These are phyloP conservation scores for Rhopilema esculentum DNA, from an alignment of 30 jellyfish, hydroid and myxozoan genomes.

Conservation along the genomic window DNA sequence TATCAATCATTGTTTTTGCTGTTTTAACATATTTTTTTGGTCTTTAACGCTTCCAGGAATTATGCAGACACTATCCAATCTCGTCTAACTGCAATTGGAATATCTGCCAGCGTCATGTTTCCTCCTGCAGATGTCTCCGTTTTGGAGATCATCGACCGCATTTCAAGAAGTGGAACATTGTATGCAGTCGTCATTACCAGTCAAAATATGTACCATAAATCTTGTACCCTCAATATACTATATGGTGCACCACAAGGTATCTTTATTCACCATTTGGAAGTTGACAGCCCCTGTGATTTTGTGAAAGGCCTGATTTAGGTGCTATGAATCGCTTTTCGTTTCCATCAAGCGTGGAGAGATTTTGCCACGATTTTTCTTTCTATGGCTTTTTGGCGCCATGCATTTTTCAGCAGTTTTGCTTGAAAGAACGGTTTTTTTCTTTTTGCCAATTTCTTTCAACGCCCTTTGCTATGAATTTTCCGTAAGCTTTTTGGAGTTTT, in stretches of 20 bases:
- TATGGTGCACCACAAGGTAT: slow-evolving; percentile 99
- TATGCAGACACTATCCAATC: slow-evolving; percentile 91
- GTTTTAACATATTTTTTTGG: too few relatives aligned
- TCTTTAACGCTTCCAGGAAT: slow-evolving; percentile 53
- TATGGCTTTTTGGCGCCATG: neutral
- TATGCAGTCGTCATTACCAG: slow-evolving; percentile 87
- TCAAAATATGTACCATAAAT: slow-evolving; percentile 83
- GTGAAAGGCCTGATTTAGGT: neutral
- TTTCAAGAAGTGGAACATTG: slow-evolving; percentile 85
- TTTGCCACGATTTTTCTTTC: neutral
- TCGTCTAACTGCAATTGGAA: slow-evolving; percentile 89
- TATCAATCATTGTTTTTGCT: neutral
- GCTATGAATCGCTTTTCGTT: neutral
- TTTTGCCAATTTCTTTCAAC: neutral
- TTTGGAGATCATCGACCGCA: slow-evolving; percentile 81
- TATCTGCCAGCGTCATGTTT: slow-evolving; percentile 77
- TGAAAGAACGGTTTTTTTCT: neutral
- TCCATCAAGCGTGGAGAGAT: too few relatives aligned
- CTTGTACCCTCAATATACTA: slow-evolving; percentile 93
- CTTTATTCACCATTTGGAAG: slow-evolving; percentile 2
- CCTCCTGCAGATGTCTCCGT: slow-evolving; percentile 93
- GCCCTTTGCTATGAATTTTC: neutral
- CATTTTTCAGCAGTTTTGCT: neutral
- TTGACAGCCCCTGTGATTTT: neutral
- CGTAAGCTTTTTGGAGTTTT: neutral